Evolutionary conservation across 2,113 vertebrate genomes (phyloP).

Genomic region (Tragulus kanchil): DNA sequence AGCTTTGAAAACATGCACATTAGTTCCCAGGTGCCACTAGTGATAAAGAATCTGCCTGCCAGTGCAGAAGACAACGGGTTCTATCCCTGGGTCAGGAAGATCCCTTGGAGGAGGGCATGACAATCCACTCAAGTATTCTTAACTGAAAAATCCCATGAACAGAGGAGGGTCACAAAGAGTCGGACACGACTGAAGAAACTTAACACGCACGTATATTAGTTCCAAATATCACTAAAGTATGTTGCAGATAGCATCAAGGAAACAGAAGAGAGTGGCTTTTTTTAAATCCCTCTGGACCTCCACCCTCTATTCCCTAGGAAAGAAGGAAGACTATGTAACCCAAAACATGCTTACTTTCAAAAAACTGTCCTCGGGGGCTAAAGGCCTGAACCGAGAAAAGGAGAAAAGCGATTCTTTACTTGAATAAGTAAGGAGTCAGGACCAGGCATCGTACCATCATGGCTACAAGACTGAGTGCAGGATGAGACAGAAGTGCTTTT

Average conservation of each 20-base stretch:
- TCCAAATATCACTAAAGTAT: not conserved
- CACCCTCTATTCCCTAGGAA: not conserved
- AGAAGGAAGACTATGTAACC: not conserved
- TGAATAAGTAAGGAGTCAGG: not conserved
- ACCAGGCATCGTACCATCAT: not conserved
- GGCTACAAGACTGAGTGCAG: not conserved
- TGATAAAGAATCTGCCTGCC: not conserved
- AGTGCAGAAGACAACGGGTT: not conserved
- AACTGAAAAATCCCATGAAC: not conserved
- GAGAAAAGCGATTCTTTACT: not conserved
- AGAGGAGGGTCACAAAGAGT: not conserved
- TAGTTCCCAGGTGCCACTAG: not conserved
- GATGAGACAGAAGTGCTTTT: not conserved
- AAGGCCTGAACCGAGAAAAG: not conserved
- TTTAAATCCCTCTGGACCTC: not conserved
- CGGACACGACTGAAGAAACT: not conserved
- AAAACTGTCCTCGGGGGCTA: not conserved
- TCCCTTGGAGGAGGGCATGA: not conserved
- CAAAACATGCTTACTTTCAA: conserved; percentile 16
- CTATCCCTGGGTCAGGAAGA: not conserved
- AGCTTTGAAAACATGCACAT: conserved; percentile 14
- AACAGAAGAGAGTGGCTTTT: not conserved
- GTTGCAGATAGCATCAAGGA: not conserved
- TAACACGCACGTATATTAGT: not conserved
- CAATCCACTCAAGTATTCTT: not conserved